Evolutionary conservation across 2,113 vertebrate species (phyloP), one percentile per base, ranked within the genome.

Genomic region (Taxidea taxus): DNA sequence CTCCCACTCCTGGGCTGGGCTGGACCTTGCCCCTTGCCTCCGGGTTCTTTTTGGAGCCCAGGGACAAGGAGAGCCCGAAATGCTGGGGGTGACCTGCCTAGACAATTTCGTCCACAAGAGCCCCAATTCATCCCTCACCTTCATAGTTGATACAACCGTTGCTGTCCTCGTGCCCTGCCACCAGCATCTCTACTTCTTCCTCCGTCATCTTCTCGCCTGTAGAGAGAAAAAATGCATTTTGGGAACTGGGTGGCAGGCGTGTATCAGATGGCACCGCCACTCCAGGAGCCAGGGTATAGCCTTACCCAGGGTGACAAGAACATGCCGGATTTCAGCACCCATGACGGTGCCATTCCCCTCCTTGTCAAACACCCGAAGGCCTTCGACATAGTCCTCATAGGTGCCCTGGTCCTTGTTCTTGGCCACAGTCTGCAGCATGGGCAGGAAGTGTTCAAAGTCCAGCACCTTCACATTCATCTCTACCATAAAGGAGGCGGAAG

Each of bases 121-220:
- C 47, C 60, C 47, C 9, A n/a, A 0, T 15, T 31, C 14, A n/a
- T 15, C 27, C 39, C 98, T 99, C 96, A 99, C 99, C 99, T 99
- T 99, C 99, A 34, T 99, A 99, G 98, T 99, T 99, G 98, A 99
- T 99, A 98, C 99, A 99, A n/a, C 99, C 99, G 21, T 99, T 99
- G 96, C 99, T 99, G 97, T 99, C 99, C 98, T 99, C 99, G 0
- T 99, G 99, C 86, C 99, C 99, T 0, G 99, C 99, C 98, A 99
- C 98, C 83, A 99, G 98, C 42, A 98, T 99, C 98, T 99, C 99
- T 82, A 99, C 99, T 95, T 99, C 99, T 82, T 99, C 99, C 98
- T 99, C 99, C 0, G 99, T 98, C 99, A 99, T 99, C 98, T 99
- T 99, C 99, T 99, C 99, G 42, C 99, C 99, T 99, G 96, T 37